Evolutionary conservation across 2,113 vertebrate species (phyloP).

Genomic region (Triplophysa tibetana): DNA sequence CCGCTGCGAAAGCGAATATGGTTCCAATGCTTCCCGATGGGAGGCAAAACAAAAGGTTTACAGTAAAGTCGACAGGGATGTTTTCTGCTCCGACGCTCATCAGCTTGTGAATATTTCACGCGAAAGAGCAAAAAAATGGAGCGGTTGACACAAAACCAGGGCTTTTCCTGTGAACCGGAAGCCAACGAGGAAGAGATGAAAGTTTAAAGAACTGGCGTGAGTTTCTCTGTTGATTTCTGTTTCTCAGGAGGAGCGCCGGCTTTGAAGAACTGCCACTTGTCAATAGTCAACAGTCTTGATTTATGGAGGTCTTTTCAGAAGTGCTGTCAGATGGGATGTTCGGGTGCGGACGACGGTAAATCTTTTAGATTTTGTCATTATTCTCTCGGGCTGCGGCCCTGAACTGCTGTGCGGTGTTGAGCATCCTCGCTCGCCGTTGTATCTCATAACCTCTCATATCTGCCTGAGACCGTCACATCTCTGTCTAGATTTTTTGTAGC

Average conservation of each 20-base stretch:
- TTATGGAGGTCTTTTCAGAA: conserved; percentile 52
- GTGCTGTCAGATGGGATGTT: conserved; percentile 33
- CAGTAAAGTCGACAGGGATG: conserved; percentile 10
- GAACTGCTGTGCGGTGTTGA: background rate
- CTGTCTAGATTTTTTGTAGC: no score
- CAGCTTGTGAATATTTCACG: conserved; percentile 45
- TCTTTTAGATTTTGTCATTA: conserved; percentile 27
- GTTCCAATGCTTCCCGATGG: background rate
- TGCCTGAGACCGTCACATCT: conserved; percentile 2
- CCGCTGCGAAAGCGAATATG: conserved; percentile 11
- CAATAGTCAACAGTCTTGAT: conserved; percentile 59
- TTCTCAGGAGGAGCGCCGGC: conserved; percentile 49
- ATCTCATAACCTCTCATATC: background rate
- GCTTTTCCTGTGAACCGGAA: conserved; percentile 43
- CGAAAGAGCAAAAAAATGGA: conserved; percentile 24
- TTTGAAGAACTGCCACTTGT: conserved; percentile 56
- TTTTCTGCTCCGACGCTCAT: conserved; percentile 12
- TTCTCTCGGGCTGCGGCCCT: background rate
- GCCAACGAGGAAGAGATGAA: conserved; percentile 48
- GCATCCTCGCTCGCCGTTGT: background rate
- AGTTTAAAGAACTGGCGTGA: conserved; percentile 58
- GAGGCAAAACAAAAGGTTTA: conserved; percentile 33
- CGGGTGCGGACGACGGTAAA: conserved; percentile 33
- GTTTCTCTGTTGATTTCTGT: conserved; percentile 57
- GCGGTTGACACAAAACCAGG: conserved; percentile 52